A percentile compares a stretch with the other conserved stretches of the same genome.
Evolutionary conservation across 1,140 invertebrate species (phyloP).

Genomic region (Neoseiulus cucumeris): DNA sequence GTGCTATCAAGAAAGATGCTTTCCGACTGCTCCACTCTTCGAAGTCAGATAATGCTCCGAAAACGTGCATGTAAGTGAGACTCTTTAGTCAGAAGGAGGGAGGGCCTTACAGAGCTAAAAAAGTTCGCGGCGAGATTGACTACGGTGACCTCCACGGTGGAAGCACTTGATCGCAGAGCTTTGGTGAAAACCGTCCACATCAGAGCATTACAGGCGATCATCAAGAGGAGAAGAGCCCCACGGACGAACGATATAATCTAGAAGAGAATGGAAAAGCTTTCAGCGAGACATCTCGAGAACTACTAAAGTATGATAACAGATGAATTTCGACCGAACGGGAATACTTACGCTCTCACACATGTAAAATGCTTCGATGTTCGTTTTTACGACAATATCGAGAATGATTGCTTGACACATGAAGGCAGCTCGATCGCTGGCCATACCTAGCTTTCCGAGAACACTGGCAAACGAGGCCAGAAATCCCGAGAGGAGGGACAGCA

Average conservation of each 20-base stretch:
- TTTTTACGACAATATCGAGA: no score
- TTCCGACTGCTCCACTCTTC: background rate
- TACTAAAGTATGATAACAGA: no score
- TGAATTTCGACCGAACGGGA: no score
- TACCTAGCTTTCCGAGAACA: background rate
- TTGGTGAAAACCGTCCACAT: conserved; percentile 30
- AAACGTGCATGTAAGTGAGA: conserved; percentile 6
- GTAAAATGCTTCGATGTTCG: background rate
- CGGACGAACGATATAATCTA: conserved; percentile 18
- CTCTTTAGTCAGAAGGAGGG: background rate
- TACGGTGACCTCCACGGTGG: conserved; percentile 29
- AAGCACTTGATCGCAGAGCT: conserved; percentile 25
- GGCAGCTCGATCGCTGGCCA: background rate
- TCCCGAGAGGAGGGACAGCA: background rate
- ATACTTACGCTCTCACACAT: background rate
- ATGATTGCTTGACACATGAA: no score
- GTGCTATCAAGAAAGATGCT: background rate
- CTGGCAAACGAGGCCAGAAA: background rate
- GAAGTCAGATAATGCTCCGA: conserved; percentile 7
- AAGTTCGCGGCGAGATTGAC: conserved; percentile 31
- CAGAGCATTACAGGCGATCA: conserved; percentile 27
- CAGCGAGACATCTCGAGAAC: no score
- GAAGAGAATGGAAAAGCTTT: no score
- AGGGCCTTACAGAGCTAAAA: conserved; percentile 26
- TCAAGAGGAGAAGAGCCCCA: conserved; percentile 23